Base-by-base conservation (phyloP, 2,888 invertebrate genomes). In the Cerceris rybyensis region DNA sequence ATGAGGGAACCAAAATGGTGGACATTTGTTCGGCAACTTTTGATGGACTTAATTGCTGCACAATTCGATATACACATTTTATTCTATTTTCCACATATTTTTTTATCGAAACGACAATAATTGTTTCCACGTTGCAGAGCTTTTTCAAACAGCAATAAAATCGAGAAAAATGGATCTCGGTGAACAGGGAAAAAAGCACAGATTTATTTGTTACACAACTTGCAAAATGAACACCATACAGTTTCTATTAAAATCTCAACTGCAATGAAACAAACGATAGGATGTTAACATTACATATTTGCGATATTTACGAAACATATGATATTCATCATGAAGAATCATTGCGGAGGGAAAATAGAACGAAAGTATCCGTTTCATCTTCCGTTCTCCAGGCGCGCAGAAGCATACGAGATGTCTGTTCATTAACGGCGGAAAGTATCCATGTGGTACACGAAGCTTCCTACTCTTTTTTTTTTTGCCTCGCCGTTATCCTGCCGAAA, bases 361-460 rank as follows among this genome's bases (percentile, higher is more conserved):
- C 46, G 46, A 11, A 11, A 11, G 8, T 11, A 8, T 50, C n/a
- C n/a, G 6, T 50, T 50, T 50, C 50, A 13, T n/a, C 50, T 50
- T n/a, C n/a, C n/a, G 9, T 50, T 50, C 7, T 50, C 50, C 50
- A 50, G 11, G 50, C 50, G n/a, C 11, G n/a, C n/a, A n/a, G 9
- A n/a, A n/a, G n/a, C n/a, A n/a, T 11, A 2, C 57, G 16, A 59
- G 70, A 54, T 39, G 42, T 52, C 46, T 11, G 52, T 49, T 57
- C 11, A 14, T 42, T 75, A 68, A 52, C 70, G 59, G 28, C 54
- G 58, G 52, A 75, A 49, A 78, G 66, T 70, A 28, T 67, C 54
- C 28, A 52, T 55, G 39, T 39, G 42, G 8, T 41, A 67, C 39
- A 28, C 46, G 61, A 2, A 57, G 50, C 28, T 28, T 28, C 28